phyloP scores from a whole-genome alignment of 2,888 invertebrate genomes.

The Polia nebulosa region DNA sequence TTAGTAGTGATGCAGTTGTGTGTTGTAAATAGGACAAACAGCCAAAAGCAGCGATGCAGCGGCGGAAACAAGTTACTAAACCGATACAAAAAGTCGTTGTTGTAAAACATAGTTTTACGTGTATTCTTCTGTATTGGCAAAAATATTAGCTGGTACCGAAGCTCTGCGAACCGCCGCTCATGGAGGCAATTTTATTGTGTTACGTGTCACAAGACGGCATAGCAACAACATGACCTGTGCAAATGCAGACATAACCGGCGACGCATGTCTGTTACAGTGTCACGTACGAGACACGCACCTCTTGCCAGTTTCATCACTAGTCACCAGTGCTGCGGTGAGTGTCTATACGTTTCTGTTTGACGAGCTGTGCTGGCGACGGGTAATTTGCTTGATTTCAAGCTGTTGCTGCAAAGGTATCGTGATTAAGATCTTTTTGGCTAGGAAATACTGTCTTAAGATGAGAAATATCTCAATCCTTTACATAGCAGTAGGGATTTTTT shows the following conservation, averaged over 20 bases:
- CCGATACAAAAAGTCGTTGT: too few species aligned
- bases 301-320: constrained; percentile 37
- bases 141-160: not conserved
- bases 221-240: constrained; percentile 39
- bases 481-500: too few species aligned
- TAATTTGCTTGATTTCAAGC: not conserved
- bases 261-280: constrained; percentile 14
- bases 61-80: too few species aligned
- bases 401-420: not conserved
- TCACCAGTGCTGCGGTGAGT: not conserved
- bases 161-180: not conserved
- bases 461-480: too few species aligned
- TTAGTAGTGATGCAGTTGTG: too few species aligned
- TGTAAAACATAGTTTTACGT: too few species aligned
- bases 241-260: constrained; percentile 34
- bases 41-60: too few species aligned
- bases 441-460: not conserved
- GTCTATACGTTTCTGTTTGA: constrained; percentile 30
- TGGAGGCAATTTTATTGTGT: not conserved
- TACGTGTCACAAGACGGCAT: not conserved
- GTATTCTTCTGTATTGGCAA: not conserved
- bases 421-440: not conserved
- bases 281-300: constrained; percentile 24
- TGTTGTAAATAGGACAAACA: too few species aligned
- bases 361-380: not conserved